Base-by-base conservation (phyloP, 2,888 invertebrate species). In the Fragum fragum region DNA sequence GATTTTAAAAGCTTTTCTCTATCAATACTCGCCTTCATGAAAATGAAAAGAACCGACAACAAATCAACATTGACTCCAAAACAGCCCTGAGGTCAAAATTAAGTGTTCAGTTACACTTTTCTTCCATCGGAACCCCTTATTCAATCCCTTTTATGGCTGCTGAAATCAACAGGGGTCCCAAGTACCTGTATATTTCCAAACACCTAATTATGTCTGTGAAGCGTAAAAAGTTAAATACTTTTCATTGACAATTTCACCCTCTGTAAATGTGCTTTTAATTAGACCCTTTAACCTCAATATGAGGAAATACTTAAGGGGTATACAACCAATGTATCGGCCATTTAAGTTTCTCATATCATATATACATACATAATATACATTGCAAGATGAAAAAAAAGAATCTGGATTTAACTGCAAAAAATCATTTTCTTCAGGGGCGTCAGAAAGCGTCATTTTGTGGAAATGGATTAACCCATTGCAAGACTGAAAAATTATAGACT, bases 221-320 rank as follows among this genome's bases (percentile, higher is more conserved):
- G 66, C 66, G 42, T 66, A 26, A 66, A 66, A 42, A 66, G 66
- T 66, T 66, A 66, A 66, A 66, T 23, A 66, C 66, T 66, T 26
- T 66, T 26, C 66, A 66, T 66, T 66, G 23, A 66, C 39, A 42
- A 42, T 42, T 42, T 66, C 42, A 66, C 21, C 66, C 66, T 42
- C 42, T 66, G 42, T 42, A 66, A 66, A 42, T 23, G 26, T 11
- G 26, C 57, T 23, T 57, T 26, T 57, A 57, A 57, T 57, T 57
- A 57, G 9, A 14, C 9, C 23, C 47, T 16, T 47, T 47, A 47
- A 47, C 16, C 47, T 14, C 47, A 5, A 47, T 47, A 47, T 47
- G 14, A 47, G 47, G 47, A 47, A 18, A 47, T 47, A 39, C 47
- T 47, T 47, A 47, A 14, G 32, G 47, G 16, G 7, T 47, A 47